phyloP scores from a whole-genome alignment of 2,113 vertebrate species.

The Cettia cetti region DNA sequence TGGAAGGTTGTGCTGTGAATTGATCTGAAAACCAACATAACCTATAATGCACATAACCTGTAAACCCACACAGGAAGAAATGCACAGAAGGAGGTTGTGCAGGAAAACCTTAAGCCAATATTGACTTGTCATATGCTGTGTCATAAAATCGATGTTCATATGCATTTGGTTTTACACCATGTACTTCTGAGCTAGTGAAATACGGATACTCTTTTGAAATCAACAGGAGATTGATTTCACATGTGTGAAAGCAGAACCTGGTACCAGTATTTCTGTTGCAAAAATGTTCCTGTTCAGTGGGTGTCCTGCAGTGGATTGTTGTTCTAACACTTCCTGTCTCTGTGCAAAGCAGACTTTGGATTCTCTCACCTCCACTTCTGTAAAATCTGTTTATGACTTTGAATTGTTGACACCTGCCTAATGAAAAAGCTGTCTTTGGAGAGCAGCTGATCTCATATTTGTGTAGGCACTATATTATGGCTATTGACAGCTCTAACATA shows the following conservation, averaged over 20 bases:
- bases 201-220: neutral
- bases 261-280: neutral
- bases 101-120: neutral
- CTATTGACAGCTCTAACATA: neutral
- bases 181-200: neutral
- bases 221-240: neutral
- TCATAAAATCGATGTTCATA: neutral
- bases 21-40: neutral
- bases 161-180: neutral
- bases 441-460: neutral
- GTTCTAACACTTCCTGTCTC: neutral
- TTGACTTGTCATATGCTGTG: neutral
- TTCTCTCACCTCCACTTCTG: neutral
- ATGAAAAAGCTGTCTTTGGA: neutral
- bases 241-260: neutral
- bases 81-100: neutral
- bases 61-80: neutral
- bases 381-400: neutral
- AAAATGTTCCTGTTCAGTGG: neutral
- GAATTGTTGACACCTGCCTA: neutral
- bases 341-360: neutral
- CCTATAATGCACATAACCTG: neutral
- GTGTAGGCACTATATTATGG: neutral
- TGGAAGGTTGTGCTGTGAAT: neutral
- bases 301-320: neutral